Evolutionary conservation across 2,797 vertebrate species (phyloP).

Genomic region (Bradypus variegatus): DNA sequence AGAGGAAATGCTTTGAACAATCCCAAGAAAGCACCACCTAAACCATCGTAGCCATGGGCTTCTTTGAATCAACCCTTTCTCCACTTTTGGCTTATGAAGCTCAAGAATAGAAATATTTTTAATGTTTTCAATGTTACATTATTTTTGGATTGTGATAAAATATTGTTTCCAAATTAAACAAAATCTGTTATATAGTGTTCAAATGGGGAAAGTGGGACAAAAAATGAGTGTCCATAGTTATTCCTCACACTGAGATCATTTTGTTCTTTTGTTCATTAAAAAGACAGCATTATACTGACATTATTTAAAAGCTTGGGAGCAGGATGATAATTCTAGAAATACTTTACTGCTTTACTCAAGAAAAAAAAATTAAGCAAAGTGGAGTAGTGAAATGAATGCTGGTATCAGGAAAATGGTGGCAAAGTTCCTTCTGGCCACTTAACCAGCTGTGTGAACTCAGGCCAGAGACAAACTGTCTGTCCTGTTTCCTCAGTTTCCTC

Average conservation of each 20-base stretch:
- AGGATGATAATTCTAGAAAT: background rate
- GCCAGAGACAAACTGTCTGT: background rate
- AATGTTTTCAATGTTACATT: background rate
- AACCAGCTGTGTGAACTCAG: background rate
- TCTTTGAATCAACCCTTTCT: background rate
- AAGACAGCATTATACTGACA: background rate
- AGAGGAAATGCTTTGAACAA: background rate
- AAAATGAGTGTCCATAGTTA: conserved; percentile 4
- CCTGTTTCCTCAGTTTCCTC: background rate
- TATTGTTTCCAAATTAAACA: conserved; percentile 7
- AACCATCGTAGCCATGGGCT: background rate
- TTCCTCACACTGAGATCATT: background rate
- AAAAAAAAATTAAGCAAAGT: background rate
- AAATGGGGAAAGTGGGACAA: background rate
- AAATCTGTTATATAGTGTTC: background rate
- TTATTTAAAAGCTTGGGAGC: conserved; percentile 19
- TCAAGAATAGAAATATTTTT: conserved; percentile 13
- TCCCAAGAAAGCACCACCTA: background rate
- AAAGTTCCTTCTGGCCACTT: background rate
- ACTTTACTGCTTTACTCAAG: background rate
- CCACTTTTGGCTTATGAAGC: background rate
- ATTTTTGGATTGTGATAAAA: background rate
- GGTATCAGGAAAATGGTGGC: background rate
- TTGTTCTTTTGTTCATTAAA: background rate
- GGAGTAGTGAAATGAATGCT: background rate